Evolutionary conservation across 2,797 vertebrate species (phyloP), one percentile per base, ranked within the genome.

Genomic region (Gadopsis marmoratus): DNA sequence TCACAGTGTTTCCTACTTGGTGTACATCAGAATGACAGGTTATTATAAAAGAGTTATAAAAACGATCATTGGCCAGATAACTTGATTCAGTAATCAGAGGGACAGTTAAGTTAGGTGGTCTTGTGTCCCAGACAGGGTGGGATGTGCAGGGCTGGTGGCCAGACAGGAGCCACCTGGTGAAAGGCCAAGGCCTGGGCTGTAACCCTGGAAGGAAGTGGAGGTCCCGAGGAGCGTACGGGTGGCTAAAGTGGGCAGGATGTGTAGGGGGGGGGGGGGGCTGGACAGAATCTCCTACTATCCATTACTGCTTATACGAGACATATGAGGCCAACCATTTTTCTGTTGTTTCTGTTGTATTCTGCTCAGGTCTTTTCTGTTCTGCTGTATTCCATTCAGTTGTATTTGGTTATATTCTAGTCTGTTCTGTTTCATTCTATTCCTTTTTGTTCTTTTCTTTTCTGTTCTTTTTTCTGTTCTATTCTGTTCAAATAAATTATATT

Each of bases 151-250:
- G 35, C 41, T 61, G 70, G 93, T 92, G 92, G 91, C 91, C 90
- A 89, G 91, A 95, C 93, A 92, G 95, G 94, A 94, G 86, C 84
- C 80, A 85, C 86, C 89, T 92, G 91, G 92, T 93, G 93, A 96
- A 95, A 96, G 95, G 95, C 95, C 94, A 88, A 91, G 93, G 94
- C 87, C 93, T 96, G 95, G 95, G 88, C 92, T 91, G 64, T 96
- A 95, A 96, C 95, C 95, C 94, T 94, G 92, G 96, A 95, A 97
- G 97, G 96, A 97, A 96, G 93, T 92, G 90, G 90, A 93, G 91
- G 83, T 84, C 76, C 88, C 70, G 81, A 74, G 71, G 56, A 81
- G 74, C 85, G 94, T 92, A 72, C 91, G 90, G 92, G 85, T 65
- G 86, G 70, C 86, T 94, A 93, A 93, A 95, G 86, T 81, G 84